Base-by-base conservation (phyloP, 2,888 invertebrate species). In the Alsophila aescularia region DNA sequence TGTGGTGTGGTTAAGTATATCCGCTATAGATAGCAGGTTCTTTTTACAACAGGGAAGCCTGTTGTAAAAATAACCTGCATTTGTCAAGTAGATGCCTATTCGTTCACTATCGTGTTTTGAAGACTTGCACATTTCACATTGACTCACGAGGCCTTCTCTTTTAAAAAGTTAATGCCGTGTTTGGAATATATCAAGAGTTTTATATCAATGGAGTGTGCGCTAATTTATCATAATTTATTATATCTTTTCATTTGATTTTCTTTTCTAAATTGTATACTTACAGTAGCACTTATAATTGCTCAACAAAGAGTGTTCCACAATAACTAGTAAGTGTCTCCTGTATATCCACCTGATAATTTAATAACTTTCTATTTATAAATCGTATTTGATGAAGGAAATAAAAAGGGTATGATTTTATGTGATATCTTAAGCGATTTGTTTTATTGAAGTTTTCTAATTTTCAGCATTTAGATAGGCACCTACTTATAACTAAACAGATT, bases 321-420 rank as follows among this genome's bases (percentile, higher is more conserved):
- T 69, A 67, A 70, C 48, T 50, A 58, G 54, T 81, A 74, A 77
- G 75, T 74, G 73, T 76, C n/a, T n/a, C 74, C 69, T 61, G 67
- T 69, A 68, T 75, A 81, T 83, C 88, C 88, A 89, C 88, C 88
- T 86, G 85, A 76, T 69, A 69, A 67, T 64, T 70, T 85, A 84
- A 75, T 80, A 82, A 79, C 83, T 83, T 81, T 87, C 77, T 88
- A 88, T 88, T 83, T 84, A 84, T 86, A 79, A 81, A 80, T 76
- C 70, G 81, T 87, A 85, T 82, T 84, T 80, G 85, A 81, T 74
- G 70, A 72, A 73, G 57, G 81, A 82, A 79, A 85, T 82, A 84
- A 86, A 87, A 89, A 86, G 87, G 88, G 85, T 88, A 87, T 83
- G 79, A 85, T 81, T 86, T 83, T 74, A 87, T 85, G 89, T 89